Base-by-base conservation (phyloP, 2,113 vertebrate genomes). In the Gulo gulo region DNA sequence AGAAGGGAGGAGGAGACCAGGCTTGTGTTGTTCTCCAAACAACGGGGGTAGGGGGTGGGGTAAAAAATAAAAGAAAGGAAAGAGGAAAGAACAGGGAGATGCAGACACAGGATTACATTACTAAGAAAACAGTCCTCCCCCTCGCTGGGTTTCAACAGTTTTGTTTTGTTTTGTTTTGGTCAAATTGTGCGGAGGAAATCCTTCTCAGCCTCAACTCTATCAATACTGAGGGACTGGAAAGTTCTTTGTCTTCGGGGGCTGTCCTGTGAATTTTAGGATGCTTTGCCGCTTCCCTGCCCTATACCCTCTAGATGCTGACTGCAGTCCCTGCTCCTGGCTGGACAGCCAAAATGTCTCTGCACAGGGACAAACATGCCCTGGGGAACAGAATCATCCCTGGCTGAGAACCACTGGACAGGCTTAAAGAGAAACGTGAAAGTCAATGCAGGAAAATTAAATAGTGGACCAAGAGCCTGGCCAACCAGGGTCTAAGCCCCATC, bases 181-280 rank as follows among this genome's bases (percentile, higher is more conserved):
- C 21, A 47, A 13, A 59, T 0, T 3, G 7, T 23, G 6, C 1
- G 1, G 57, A 80, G 21, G 20, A 29, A 61, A 16, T 36, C 8
- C 52, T 23, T n/a, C 67, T 42, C 42, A 21, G 42, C 39, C 63
- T 36, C 12, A 1, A 36, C 24, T 9, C 6, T 39, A 24, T 2
- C 3, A 61, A 31, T 5, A 5, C 2, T 16, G 14, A 1, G 9
- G 45, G 36, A 10, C 39, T 9, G 6, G 67, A 6, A 20, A 5
- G 3, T 23, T 7, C 45, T 7, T n/a, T 21, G 13, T 3, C 31
- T 7, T 16, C 2, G 0, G 39, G 29, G 45, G 4, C 55, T 26
- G 10, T 23, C 45, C 11, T 21, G 7, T 47, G 26, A 4, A 1
- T 31, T 6, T 2, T 15, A 29, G 18, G 52, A n/a, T 13, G 42